Evolutionary conservation across 2,113 vertebrate genomes (phyloP).

Genomic region (Pomatostomus ruficeps): DNA sequence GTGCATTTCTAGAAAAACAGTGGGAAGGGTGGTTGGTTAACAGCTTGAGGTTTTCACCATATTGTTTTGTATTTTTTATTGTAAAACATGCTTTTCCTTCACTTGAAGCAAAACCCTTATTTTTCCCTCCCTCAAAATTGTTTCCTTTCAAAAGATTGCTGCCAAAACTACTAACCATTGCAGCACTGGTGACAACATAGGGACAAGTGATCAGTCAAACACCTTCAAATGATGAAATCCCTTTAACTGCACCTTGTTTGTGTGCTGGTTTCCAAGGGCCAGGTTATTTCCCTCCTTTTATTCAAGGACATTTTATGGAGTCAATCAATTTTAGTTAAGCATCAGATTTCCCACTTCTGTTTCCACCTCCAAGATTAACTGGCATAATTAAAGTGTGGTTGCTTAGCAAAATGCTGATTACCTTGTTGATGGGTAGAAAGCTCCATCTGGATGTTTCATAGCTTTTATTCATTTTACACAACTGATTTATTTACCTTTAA

Average conservation of each 20-base stretch:
- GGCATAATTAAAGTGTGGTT: slow-evolving; percentile 42
- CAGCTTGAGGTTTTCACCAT: not conserved
- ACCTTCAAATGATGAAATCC: not conserved
- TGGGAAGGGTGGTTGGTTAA: not conserved
- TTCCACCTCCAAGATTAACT: slow-evolving; percentile 49
- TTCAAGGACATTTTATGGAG: slow-evolving; percentile 34
- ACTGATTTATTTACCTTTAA: slow-evolving; percentile 21
- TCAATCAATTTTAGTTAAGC: slow-evolving; percentile 55
- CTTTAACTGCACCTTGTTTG: slow-evolving; percentile 22
- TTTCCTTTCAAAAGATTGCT: not conserved
- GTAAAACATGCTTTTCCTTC: slow-evolving; percentile 12
- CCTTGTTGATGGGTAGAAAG: not conserved
- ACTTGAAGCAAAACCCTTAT: not conserved
- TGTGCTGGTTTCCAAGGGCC: slow-evolving; percentile 30
- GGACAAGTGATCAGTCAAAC: slow-evolving; percentile 29
- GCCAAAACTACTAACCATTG: slow-evolving; percentile 13
- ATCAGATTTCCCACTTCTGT: slow-evolving; percentile 3
- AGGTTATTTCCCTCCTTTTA: not conserved
- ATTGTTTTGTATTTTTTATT: slow-evolving; percentile 26
- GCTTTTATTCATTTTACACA: slow-evolving; percentile 13
- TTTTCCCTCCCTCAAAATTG: not conserved
- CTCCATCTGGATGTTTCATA: slow-evolving; percentile 4
- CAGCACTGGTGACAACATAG: not conserved
- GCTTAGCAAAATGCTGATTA: slow-evolving; percentile 59
- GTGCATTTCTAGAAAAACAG: not conserved